phyloP scores from a whole-genome alignment of 2,113 vertebrate genomes.

The Zeus faber region DNA sequence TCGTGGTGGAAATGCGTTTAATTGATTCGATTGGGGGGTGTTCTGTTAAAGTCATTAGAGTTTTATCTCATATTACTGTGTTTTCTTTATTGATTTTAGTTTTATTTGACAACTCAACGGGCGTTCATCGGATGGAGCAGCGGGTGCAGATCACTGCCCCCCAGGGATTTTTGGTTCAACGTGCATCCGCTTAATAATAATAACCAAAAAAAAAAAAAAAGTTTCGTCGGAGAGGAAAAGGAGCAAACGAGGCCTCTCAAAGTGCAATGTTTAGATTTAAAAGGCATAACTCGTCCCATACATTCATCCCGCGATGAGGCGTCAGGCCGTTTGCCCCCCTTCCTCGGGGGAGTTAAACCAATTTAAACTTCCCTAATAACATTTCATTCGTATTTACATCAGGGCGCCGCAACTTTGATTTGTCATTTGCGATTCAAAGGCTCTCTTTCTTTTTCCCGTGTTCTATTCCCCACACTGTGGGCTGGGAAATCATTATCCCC shows the following conservation, averaged over 20 bases:
- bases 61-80: too few relatives aligned
- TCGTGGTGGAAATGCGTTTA: background rate
- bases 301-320: constrained; percentile 24
- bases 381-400: constrained; percentile 65
- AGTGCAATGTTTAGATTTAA: background rate
- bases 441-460: constrained; percentile 26
- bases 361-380: constrained; percentile 64
- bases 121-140: too few relatives aligned
- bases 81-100: too few relatives aligned
- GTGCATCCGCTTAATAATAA: too few relatives aligned
- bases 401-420: constrained; percentile 54
- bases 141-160: too few relatives aligned
- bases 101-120: too few relatives aligned
- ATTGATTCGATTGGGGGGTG: too few relatives aligned
- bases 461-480: constrained; percentile 44
- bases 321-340: constrained; percentile 31
- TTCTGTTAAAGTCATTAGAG: too few relatives aligned
- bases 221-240: too few relatives aligned
- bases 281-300: constrained; percentile 10
- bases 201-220: too few relatives aligned
- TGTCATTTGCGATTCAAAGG: constrained; percentile 47
- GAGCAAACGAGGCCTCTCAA: too few relatives aligned
- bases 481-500: constrained; percentile 63
- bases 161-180: too few relatives aligned
- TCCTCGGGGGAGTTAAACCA: constrained; percentile 57